Percentiles rank a stretch among this genome's conserved stretches.
phyloP scores from a whole-genome alignment of 2,888 invertebrate genomes.

The Selenia dentaria region DNA sequence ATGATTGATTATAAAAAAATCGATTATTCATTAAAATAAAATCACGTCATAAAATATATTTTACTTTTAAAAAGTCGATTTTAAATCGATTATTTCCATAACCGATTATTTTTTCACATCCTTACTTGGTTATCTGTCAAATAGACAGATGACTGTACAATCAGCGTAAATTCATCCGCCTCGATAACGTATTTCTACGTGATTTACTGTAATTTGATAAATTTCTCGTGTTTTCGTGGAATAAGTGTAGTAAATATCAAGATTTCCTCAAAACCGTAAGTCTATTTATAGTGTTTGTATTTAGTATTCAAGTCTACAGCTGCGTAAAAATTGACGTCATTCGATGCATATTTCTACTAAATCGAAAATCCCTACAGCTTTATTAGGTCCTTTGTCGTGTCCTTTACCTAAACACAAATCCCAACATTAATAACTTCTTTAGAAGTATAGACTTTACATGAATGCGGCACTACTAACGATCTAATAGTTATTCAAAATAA shows the following conservation, averaged over 20 bases:
- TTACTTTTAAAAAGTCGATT: too few relatives aligned
- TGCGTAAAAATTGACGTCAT: slow-evolving; percentile 68
- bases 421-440: too few relatives aligned
- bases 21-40: too few relatives aligned
- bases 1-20: too few relatives aligned
- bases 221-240: slow-evolving; percentile 23
- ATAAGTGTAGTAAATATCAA: slow-evolving; percentile 25
- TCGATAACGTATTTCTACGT: slow-evolving; percentile 52
- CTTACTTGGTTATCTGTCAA: slow-evolving; percentile 43
- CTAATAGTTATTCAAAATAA: slow-evolving; percentile 21
- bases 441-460: neutral
- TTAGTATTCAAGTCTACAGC: slow-evolving; percentile 10
- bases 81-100: too few relatives aligned
- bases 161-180: slow-evolving; percentile 67
- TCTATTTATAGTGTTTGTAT: slow-evolving; percentile 8
- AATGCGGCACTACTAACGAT: slow-evolving; percentile 8
- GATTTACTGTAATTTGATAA: slow-evolving; percentile 29
- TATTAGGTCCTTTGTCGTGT: slow-evolving; percentile 3
- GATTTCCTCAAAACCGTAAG: slow-evolving; percentile 31
- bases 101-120: slow-evolving; percentile 33
- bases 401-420: too few relatives aligned
- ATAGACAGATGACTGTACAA: slow-evolving; percentile 77
- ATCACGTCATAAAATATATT: too few relatives aligned
- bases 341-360: slow-evolving; percentile 60
- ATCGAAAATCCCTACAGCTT: slow-evolving; percentile 33